phyloP scores from a whole-genome alignment of 2,888 invertebrate genomes.

The Nasonia oneida region DNA sequence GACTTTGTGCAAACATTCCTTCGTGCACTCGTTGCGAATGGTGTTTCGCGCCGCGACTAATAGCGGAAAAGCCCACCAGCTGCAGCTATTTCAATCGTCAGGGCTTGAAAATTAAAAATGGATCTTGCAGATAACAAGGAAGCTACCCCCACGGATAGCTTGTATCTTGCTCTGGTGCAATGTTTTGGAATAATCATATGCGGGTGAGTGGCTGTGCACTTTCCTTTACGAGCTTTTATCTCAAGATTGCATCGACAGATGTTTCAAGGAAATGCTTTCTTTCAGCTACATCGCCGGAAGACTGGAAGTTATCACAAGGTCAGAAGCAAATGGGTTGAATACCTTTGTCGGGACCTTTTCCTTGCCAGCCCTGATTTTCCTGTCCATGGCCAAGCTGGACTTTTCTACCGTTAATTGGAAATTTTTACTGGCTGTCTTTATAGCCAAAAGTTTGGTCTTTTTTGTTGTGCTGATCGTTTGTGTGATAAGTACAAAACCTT shows the following conservation, averaged over 20 bases:
- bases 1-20: background rate
- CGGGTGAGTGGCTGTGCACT: slow-evolving; percentile 84
- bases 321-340: slow-evolving; percentile 93
- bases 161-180: slow-evolving; percentile 94
- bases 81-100: background rate
- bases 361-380: slow-evolving; percentile 94
- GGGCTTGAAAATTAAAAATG: slow-evolving; percentile 32
- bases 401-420: slow-evolving; percentile 93
- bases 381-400: slow-evolving; percentile 92
- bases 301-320: slow-evolving; percentile 88
- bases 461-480: slow-evolving; percentile 88
- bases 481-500: slow-evolving; percentile 88
- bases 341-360: slow-evolving; percentile 97
- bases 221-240: background rate
- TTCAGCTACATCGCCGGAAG: slow-evolving; percentile 91
- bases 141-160: slow-evolving; percentile 84
- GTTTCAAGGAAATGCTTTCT: slow-evolving; percentile 5
- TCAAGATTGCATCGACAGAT: background rate
- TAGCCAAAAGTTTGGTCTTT: slow-evolving; percentile 93
- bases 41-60: slow-evolving; percentile 13
- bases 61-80: background rate
- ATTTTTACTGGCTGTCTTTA: slow-evolving; percentile 91
- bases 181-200: slow-evolving; percentile 95
- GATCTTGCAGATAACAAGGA: slow-evolving; percentile 45
- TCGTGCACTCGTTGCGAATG: background rate